Conservation (phyloP, 2,113 vertebrate species). For the Coptodon bakossiorum region DNA sequence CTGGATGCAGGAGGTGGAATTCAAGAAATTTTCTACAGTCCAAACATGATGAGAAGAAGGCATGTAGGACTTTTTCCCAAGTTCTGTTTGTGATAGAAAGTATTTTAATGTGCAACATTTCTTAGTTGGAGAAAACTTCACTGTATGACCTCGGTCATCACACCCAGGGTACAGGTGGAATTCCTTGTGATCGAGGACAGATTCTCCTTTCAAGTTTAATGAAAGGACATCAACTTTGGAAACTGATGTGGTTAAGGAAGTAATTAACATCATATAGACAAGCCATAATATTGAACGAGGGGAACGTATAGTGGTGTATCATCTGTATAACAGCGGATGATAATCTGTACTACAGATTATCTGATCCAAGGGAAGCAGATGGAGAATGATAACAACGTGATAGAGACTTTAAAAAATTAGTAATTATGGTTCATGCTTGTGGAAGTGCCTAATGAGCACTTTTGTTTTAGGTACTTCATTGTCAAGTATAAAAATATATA, state of each 20-base stretch:
- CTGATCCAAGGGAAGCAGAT: not conserved
- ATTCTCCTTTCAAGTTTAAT: not conserved
- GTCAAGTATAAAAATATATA: not conserved
- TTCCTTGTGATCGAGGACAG: not conserved
- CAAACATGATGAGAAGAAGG: not conserved
- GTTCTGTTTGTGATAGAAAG: not conserved
- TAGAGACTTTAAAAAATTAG: not conserved
- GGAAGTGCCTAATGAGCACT: not conserved
- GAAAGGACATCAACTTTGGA: not conserved
- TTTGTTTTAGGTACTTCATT: not conserved
- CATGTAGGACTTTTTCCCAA: not conserved
- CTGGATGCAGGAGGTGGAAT: not conserved
- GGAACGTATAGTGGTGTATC: not conserved
- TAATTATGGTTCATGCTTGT: not conserved
- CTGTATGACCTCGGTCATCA: not conserved
- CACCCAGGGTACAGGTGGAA: not conserved
- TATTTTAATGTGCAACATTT: not conserved
- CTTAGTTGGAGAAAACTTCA: not conserved
- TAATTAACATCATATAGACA: not conserved
- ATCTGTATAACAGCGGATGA: not conserved
- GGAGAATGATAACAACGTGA: not conserved
- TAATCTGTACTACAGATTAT: not conserved
- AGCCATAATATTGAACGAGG: not conserved
- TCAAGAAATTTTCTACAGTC: not conserved
- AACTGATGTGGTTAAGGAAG: not conserved